Conservation (phyloP, 2,797 vertebrate species). For the Gymnocypris eckloni region DNA sequence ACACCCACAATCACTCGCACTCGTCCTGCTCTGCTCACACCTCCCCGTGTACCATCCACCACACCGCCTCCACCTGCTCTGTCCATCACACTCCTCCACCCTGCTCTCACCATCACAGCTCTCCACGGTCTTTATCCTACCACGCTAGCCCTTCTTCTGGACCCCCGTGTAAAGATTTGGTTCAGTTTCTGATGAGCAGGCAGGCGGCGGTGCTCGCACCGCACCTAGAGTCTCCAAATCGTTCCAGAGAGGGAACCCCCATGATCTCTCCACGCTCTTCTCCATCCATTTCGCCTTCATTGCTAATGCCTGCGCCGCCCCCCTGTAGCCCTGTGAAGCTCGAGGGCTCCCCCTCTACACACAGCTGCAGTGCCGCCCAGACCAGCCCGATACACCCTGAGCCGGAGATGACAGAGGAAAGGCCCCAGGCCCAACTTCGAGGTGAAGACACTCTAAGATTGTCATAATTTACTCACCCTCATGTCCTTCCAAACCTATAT, state of each 20-base stretch:
- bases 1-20: slow-evolving; percentile 48
- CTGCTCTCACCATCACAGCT: slow-evolving; percentile 55
- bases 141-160: slow-evolving; percentile 60
- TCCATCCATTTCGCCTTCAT: slow-evolving; percentile 68
- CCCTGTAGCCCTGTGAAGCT: slow-evolving; percentile 66
- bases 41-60: slow-evolving; percentile 56
- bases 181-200: slow-evolving; percentile 86
- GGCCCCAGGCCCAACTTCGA: slow-evolving; percentile 83
- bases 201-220: slow-evolving; percentile 72
- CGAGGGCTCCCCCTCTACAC: slow-evolving; percentile 63
- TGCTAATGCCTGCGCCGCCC: slow-evolving; percentile 64
- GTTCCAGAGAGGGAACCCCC: slow-evolving; percentile 67
- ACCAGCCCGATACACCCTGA: slow-evolving; percentile 88
- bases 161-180: slow-evolving; percentile 72
- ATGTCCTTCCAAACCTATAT: not conserved
- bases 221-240: slow-evolving; percentile 61
- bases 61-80: slow-evolving; percentile 56
- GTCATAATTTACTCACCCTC: not conserved
- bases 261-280: slow-evolving; percentile 70
- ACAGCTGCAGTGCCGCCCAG: slow-evolving; percentile 81
- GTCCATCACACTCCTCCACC: slow-evolving; percentile 43
- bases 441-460: slow-evolving; percentile 71
- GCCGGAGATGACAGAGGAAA: slow-evolving; percentile 79
- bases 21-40: slow-evolving; percentile 37
- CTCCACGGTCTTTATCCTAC: slow-evolving; percentile 55